Conservation (phyloP, 2,113 vertebrate species). For the Mungos mungo region DNA sequence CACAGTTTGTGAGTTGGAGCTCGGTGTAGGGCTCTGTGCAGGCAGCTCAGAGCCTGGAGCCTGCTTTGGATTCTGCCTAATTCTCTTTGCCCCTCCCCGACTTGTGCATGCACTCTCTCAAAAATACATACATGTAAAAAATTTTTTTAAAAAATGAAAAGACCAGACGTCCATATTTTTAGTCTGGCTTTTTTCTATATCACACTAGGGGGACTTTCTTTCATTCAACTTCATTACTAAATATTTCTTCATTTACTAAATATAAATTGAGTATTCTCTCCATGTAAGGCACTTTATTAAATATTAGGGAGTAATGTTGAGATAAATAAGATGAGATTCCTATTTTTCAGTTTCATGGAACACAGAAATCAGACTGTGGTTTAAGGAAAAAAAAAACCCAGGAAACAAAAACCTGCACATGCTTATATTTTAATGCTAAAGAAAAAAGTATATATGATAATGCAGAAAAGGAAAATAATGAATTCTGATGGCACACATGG, state of each 20-base stretch:
- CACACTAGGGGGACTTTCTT: background rate
- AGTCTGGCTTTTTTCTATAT: background rate
- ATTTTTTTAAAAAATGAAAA: background rate
- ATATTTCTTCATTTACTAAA: constrained; percentile 7
- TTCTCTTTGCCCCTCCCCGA: no score
- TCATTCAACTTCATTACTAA: background rate
- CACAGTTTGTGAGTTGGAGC: no score
- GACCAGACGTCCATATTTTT: background rate
- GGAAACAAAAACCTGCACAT: background rate
- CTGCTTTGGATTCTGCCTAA: no score
- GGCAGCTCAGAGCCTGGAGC: no score
- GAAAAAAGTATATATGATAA: background rate
- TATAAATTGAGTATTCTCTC: background rate
- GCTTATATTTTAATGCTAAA: background rate
- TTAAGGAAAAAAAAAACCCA: background rate
- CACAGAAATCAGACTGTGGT: background rate
- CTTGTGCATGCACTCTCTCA: no score
- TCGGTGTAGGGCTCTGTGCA: no score
- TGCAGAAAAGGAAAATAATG: background rate
- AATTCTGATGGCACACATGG: constrained; percentile 1
- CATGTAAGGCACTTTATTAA: background rate
- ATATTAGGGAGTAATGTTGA: background rate
- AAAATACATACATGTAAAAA: no score
- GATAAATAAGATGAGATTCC: background rate
- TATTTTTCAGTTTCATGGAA: background rate